Evolutionary conservation across 2,113 vertebrate genomes (phyloP).

Genomic region (Ivindomyrus marchei): DNA sequence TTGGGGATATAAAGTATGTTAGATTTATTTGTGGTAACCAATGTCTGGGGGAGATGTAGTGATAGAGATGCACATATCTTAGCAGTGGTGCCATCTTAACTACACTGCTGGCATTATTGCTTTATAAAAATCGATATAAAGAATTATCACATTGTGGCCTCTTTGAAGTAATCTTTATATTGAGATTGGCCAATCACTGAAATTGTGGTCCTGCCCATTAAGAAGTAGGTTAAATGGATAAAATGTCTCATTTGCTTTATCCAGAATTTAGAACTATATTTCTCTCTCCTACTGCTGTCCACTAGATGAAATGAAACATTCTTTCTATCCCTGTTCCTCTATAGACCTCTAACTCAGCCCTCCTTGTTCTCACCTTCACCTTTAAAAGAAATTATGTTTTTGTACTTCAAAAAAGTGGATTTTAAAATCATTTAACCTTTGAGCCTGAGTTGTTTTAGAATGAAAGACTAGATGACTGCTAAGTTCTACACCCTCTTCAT

Average conservation of each 20-base stretch:
- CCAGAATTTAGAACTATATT: neutral
- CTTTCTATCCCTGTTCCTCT: slow-evolving; percentile 4
- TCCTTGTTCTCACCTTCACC: neutral
- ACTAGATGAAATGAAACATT: neutral
- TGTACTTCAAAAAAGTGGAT: neutral
- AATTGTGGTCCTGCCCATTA: neutral
- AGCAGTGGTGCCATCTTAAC: neutral
- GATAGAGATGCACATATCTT: neutral
- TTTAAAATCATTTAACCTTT: neutral
- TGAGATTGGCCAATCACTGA: neutral
- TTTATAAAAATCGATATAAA: slow-evolving; percentile 35
- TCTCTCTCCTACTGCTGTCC: neutral
- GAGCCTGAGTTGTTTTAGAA: neutral
- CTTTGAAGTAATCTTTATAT: neutral
- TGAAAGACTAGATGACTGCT: neutral
- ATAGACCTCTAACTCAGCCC: neutral
- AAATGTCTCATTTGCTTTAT: neutral
- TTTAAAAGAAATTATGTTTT: neutral
- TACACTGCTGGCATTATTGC: neutral
- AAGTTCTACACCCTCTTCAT: neutral
- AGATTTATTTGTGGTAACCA: neutral
- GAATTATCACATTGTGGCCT: slow-evolving; percentile 38
- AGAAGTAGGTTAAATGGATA: neutral
- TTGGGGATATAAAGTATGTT: slow-evolving; percentile 10
- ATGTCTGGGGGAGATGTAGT: neutral